A percentile compares a stretch with the other conserved stretches of the same genome.
Conservation (phyloP, 2,113 vertebrate species). For the Bufo bufo region DNA sequence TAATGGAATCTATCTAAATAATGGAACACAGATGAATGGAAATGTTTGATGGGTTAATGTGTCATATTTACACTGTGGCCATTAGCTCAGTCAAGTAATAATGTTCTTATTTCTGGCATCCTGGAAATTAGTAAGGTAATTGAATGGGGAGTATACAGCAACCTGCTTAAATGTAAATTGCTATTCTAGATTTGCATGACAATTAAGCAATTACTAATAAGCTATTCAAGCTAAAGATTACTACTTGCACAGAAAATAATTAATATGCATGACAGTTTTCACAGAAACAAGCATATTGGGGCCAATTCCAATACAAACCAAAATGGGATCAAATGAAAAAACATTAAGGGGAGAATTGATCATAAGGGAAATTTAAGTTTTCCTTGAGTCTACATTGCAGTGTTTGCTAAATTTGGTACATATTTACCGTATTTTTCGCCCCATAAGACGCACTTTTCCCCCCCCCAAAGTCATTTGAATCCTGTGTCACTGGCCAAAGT, state of each 20-base stretch:
- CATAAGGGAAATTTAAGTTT: too few species aligned
- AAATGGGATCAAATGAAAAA: background rate
- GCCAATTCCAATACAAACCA: background rate
- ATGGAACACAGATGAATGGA: background rate
- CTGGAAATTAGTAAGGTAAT: constrained; percentile 27
- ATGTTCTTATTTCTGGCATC: background rate
- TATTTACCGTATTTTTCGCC: too few species aligned
- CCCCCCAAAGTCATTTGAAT: too few species aligned
- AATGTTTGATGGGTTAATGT: background rate
- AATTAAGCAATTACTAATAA: constrained; percentile 22
- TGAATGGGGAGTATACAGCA: constrained; percentile 1
- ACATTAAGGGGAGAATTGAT: background rate
- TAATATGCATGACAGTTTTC: background rate
- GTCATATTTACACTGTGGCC: background rate
- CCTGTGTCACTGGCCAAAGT: too few species aligned
- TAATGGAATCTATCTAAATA: background rate
- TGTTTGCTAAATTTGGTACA: too few species aligned
- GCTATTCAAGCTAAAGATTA: background rate
- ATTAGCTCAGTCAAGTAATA: background rate
- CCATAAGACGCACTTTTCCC: too few species aligned
- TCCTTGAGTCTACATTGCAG: too few species aligned
- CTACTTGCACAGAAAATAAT: constrained; percentile 33
- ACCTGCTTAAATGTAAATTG: background rate
- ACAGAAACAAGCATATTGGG: background rate
- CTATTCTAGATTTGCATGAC: constrained; percentile 25